Base-by-base conservation (phyloP, 2,113 vertebrate genomes). In the Pycnonotus jocosus region DNA sequence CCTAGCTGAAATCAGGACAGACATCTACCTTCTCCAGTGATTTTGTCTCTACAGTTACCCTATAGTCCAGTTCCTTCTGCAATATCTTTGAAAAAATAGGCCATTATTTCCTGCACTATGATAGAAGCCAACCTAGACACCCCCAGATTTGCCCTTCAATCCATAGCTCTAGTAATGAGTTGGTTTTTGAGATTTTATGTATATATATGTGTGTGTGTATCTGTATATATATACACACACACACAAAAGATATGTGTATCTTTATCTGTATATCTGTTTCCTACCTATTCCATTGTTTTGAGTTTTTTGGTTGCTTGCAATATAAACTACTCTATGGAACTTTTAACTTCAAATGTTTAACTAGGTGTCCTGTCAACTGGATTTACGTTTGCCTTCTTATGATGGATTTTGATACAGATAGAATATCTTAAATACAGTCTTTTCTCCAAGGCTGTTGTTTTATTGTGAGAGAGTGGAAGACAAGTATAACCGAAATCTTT, bases 91-190 rank as follows among this genome's bases (percentile, higher is more conserved):
- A n/a, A 91, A 38, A 85, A 61, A 4, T 7, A 21, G 30, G 9
- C 24, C 25, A 21, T 47, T 60, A 25, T 58, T 86, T 88, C 33
- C 40, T 62, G 48, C 10, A 58, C 37, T 2, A 11, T n/a, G 42
- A 24, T 48, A n/a, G 60, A 11, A 77, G 16, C 11, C 44, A 62
- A 7, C 15, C 6, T n/a, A 19, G 20, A 54, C 19, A 37, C 8
- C 8, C 15, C 7, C 2, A 15, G 25, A 4, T 40, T 54, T 73
- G 8, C 6, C 19, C 27, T 53, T 61, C 16, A 61, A 0, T 90
- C 16, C 24, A n/a, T 65, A 81, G 24, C 5, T 64, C 11, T 50
- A 11, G 3, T 42, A 56, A n/a, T 0, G 1, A 10, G 14, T 50
- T 74, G 8, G 0, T 16, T 50, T 56, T 35, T 62, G n/a, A 35